Percentiles rank a stretch among this genome's conserved stretches.
phyloP scores from a whole-genome alignment of 92 coral and sea anemone species.

The Epizoanthus scotinus region DNA sequence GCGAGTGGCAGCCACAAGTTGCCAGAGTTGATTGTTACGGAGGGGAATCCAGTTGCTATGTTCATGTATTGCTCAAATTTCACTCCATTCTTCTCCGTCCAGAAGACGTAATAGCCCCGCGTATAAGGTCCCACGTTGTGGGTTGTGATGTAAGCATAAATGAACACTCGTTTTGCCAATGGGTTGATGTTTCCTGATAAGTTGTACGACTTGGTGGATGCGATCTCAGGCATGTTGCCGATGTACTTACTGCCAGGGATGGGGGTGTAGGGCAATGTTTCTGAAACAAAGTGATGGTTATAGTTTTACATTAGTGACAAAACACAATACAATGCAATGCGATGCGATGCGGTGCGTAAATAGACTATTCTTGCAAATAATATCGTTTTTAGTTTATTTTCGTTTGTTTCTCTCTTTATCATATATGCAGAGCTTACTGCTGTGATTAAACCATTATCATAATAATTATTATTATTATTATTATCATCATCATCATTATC shows the following conservation, averaged over 20 bases:
- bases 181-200: not conserved
- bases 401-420: no score
- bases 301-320: no score
- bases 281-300: not conserved
- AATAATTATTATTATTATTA: no score
- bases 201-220: not conserved
- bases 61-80: constrained; percentile 28
- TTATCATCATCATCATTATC: no score
- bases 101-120: constrained; percentile 26
- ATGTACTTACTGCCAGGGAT: not conserved
- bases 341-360: no score
- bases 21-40: constrained; percentile 18
- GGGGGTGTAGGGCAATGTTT: not conserved
- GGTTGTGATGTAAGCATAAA: constrained; percentile 23
- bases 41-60: constrained; percentile 30
- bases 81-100: not conserved
- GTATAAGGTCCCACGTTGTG: constrained; percentile 16
- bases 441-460: no score
- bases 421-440: no score
- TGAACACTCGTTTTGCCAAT: not conserved
- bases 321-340: no score
- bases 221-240: constrained; percentile 2
- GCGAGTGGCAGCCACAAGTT: constrained; percentile 13
- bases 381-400: no score
- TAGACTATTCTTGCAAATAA: no score